Percentiles rank a stretch among this genome's conserved stretches.
These are phyloP conservation scores for Lepus europaeus DNA, from an alignment of 2,113 vertebrate genomes.

Conservation along the genomic window DNA sequence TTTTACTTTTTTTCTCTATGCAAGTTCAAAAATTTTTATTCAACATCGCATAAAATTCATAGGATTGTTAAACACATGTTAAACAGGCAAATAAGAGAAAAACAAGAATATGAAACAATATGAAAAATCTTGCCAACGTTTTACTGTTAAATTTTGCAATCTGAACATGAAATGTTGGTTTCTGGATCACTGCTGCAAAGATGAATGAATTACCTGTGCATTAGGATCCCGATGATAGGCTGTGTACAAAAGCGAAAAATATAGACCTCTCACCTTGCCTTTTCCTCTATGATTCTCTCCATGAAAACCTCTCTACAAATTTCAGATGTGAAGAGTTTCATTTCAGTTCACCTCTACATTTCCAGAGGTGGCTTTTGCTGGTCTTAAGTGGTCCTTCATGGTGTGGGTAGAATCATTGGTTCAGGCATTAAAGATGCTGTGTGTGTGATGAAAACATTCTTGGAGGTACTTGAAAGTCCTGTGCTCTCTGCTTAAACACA, in stretches of 20 bases:
- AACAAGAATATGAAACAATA: neutral
- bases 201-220: neutral
- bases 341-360: fast-evolving
- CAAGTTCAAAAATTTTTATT: neutral
- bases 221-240: neutral
- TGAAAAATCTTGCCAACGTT: neutral
- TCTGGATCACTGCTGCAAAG: neutral
- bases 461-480: neutral
- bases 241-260: conserved; percentile 18
- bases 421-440: neutral
- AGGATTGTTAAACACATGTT: neutral
- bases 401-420: neutral
- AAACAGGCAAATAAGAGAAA: neutral
- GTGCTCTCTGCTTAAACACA: neutral
- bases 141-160: conserved; percentile 2
- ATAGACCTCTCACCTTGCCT: neutral
- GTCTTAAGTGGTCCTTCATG: neutral
- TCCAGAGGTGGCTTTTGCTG: neutral
- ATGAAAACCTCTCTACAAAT: neutral
- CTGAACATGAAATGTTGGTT: neutral
- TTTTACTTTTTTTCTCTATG: neutral
- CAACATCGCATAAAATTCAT: neutral
- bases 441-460: neutral
- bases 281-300: neutral
- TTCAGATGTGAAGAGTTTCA: neutral